Evolutionary conservation across 2,113 vertebrate species (phyloP).

Genomic region (Heloderma charlesbogerti): DNA sequence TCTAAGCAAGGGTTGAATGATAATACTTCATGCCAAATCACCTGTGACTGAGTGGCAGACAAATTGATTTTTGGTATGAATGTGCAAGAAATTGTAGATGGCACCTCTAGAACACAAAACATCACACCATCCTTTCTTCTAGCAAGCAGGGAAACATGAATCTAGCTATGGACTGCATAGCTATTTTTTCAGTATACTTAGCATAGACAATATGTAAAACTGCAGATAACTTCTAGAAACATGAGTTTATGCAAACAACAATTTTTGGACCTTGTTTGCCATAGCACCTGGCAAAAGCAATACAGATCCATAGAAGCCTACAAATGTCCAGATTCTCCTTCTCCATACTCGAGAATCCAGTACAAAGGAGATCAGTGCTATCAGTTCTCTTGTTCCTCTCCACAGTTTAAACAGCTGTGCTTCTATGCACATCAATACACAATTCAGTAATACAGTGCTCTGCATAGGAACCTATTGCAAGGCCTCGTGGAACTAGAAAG

Average conservation of each 20-base stretch:
- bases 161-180: background rate
- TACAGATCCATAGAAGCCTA: background rate
- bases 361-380: background rate
- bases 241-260: background rate
- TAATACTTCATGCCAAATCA: slow-evolving; percentile 70
- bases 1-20: slow-evolving; percentile 31
- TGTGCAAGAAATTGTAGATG: rapidly evolving
- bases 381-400: background rate
- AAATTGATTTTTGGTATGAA: slow-evolving; percentile 58
- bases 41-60: slow-evolving; percentile 67
- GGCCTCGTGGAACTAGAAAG: background rate
- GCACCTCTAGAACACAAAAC: rapidly evolving
- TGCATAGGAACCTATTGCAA: background rate
- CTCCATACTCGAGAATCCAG: too few species aligned
- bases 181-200: background rate
- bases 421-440: background rate
- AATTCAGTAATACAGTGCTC: background rate
- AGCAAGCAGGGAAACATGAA: background rate
- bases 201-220: background rate
- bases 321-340: background rate
- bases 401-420: background rate
- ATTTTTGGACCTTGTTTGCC: background rate
- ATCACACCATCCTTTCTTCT: rapidly evolving
- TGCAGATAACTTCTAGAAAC: background rate
- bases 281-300: background rate